phyloP scores from a whole-genome alignment of 2,113 vertebrate genomes.

The Cryptotis parvus region DNA sequence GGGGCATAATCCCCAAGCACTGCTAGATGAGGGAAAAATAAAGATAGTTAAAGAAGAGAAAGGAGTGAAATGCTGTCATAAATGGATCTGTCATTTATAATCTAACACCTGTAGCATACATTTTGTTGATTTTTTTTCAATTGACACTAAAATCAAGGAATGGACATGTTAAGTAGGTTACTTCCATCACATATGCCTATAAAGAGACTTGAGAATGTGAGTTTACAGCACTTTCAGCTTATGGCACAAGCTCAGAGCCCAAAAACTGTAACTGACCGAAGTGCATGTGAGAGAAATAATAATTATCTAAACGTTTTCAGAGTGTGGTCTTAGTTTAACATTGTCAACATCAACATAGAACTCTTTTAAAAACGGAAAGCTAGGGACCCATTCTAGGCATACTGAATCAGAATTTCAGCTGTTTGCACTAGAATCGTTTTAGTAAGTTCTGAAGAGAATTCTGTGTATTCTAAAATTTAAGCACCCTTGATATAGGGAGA shows the following conservation, averaged over 20 bases:
- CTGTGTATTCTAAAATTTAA: conserved; percentile 29
- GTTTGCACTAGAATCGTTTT: neutral
- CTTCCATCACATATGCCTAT: conserved; percentile 14
- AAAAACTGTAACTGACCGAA: conserved; percentile 16
- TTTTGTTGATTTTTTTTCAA: conserved; percentile 53
- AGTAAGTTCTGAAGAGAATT: neutral
- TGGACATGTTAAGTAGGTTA: neutral
- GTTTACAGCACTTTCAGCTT: conserved; percentile 24
- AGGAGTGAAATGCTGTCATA: conserved; percentile 8
- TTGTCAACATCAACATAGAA: neutral
- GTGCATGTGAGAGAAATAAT: neutral
- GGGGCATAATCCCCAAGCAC: too few species aligned
- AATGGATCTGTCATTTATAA: conserved; percentile 33
- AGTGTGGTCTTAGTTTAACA: conserved; percentile 1
- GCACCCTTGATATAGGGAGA: conserved; percentile 1
- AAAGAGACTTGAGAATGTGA: conserved; percentile 30
- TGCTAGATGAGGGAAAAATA: too few species aligned
- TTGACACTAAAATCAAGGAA: conserved; percentile 32
- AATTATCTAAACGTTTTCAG: conserved; percentile 39
- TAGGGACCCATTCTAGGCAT: neutral
- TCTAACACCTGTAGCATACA: neutral
- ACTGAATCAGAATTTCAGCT: neutral
- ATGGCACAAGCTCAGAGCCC: neutral
- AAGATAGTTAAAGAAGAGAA: neutral
- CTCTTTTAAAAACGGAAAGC: neutral